Evolutionary conservation across 2,888 invertebrate species (phyloP).

Genomic region (Oligia fasciuncula): DNA sequence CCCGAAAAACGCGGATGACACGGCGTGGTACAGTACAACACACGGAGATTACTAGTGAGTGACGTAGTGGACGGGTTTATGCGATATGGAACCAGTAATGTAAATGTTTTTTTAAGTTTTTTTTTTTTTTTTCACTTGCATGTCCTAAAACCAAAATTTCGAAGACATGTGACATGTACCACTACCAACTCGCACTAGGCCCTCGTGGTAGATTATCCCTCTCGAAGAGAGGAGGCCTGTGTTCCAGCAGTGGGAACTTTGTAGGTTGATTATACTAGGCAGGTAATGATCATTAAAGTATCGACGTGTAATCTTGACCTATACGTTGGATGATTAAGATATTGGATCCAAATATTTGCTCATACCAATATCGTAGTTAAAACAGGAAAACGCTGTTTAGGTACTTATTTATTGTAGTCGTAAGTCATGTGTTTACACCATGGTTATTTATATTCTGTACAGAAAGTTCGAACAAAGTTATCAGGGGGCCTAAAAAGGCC

Average conservation of each 20-base stretch:
- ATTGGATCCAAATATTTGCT: background rate
- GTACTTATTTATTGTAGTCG: background rate
- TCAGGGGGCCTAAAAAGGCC: too few relatives aligned
- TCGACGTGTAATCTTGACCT: too few relatives aligned
- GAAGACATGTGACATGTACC: too few relatives aligned
- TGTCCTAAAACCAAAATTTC: too few relatives aligned
- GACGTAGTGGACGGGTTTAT: conserved; percentile 60
- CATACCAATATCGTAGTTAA: background rate
- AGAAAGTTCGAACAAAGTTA: background rate
- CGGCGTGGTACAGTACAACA: conserved; percentile 80
- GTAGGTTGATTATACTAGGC: too few relatives aligned
- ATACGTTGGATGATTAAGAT: background rate
- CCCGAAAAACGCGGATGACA: conserved; percentile 74
- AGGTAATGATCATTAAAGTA: too few relatives aligned
- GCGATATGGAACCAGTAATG: conserved; percentile 51
- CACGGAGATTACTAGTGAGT: conserved; percentile 60
- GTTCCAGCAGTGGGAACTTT: too few relatives aligned
- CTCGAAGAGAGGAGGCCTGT: too few relatives aligned
- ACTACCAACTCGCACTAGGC: too few relatives aligned
- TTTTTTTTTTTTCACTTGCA: too few relatives aligned
- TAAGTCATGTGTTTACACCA: background rate
- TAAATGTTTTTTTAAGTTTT: too few relatives aligned
- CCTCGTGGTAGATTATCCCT: too few relatives aligned
- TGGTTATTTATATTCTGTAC: background rate
- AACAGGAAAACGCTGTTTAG: background rate